Percentiles rank a stretch among this genome's conserved stretches.
Conservation (phyloP, 1,140 invertebrate genomes). For the Protaetia brevitarsis region DNA sequence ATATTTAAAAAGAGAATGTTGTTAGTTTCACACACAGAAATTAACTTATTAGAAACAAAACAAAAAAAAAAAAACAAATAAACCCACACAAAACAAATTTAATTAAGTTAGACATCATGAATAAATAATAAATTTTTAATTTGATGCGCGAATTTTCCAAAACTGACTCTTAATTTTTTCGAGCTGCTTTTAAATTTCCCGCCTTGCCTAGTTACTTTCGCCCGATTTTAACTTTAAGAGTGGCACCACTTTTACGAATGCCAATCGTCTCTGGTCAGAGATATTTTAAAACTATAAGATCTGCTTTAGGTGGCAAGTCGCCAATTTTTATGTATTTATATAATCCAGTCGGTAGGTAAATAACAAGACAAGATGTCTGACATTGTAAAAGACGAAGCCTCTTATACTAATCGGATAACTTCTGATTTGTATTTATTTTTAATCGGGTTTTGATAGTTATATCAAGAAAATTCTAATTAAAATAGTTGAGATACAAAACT, state of each 20-base stretch:
- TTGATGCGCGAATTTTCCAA: not conserved
- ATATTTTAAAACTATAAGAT: not conserved
- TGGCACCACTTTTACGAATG: not conserved
- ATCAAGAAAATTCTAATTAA: too few species aligned
- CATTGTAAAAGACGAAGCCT: too few species aligned
- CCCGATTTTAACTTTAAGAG: not conserved
- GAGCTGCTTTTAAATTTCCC: not conserved
- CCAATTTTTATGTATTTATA: conserved; percentile 8
- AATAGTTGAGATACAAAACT: too few species aligned
- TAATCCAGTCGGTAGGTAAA: not conserved
- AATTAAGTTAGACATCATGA: not conserved
- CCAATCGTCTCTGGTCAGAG: not conserved
- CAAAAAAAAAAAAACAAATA: too few species aligned
- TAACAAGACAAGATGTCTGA: too few species aligned
- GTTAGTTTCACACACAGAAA: too few species aligned
- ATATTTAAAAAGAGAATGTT: too few species aligned
- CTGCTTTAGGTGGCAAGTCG: not conserved
- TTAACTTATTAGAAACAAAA: too few species aligned
- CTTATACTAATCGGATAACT: too few species aligned
- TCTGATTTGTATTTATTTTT: too few species aligned
- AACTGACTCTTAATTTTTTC: not conserved
- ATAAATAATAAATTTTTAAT: not conserved
- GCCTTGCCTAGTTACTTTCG: not conserved
- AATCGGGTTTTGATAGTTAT: too few species aligned
- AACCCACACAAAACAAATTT: not conserved